These are phyloP conservation scores for Zaprionus gabonicus DNA, from an alignment of 1,140 invertebrate genomes.

Conservation along the genomic window DNA sequence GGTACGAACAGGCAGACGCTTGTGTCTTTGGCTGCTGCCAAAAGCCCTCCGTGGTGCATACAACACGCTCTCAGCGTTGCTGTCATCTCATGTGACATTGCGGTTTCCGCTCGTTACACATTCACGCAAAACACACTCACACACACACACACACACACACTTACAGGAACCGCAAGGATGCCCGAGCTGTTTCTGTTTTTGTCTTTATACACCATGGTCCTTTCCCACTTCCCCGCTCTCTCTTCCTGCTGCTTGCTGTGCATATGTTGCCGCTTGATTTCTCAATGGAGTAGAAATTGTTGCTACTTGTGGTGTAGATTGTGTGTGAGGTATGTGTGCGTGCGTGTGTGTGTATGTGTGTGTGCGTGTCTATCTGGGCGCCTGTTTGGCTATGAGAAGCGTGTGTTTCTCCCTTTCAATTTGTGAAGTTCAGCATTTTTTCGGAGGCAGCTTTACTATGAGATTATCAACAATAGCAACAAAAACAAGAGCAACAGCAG, in stretches of 20 bases:
- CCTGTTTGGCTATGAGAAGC: neutral
- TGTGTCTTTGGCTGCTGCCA: slow-evolving; percentile 19
- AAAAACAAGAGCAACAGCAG: neutral
- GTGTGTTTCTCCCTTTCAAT: neutral
- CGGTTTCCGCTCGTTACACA: slow-evolving; percentile 61
- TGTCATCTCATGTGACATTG: slow-evolving; percentile 12
- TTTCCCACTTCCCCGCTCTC: neutral
- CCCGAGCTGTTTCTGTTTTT: slow-evolving; percentile 11
- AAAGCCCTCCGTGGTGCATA: slow-evolving; percentile 11
- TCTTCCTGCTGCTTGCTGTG: neutral
- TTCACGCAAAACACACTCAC: slow-evolving; percentile 8
- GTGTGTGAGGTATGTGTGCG: slow-evolving; percentile 4
- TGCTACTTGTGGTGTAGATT: slow-evolving; percentile 39
- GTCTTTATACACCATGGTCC: neutral
- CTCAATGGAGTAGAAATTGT: slow-evolving; percentile 53
- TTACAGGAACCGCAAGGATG: slow-evolving; percentile 24
- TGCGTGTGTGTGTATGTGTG: neutral
- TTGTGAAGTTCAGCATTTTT: slow-evolving; percentile 11
- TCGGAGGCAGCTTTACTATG: slow-evolving; percentile 12
- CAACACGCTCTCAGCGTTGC: slow-evolving; percentile 9
- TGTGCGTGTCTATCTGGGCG: neutral
- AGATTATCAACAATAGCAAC: slow-evolving; percentile 18
- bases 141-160: slow-evolving; percentile 3
- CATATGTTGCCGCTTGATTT: slow-evolving; percentile 45
- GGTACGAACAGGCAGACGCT: neutral